These are phyloP conservation scores for Atopsyche davidsoni DNA, from an alignment of 1,140 invertebrate species.

Conservation along the genomic window DNA sequence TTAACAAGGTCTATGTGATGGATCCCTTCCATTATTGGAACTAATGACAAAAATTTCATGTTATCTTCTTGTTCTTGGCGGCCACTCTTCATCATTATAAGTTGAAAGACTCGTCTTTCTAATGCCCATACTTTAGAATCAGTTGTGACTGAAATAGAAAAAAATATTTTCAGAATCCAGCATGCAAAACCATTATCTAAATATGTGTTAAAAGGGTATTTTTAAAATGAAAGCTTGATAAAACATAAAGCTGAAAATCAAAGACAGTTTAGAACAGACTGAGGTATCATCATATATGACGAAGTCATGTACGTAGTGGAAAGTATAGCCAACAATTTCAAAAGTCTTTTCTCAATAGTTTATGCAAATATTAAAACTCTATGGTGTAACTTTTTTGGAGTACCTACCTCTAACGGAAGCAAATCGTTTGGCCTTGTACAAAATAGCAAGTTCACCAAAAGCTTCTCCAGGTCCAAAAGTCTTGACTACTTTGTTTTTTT, in stretches of 20 bases:
- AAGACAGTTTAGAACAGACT: too few species aligned
- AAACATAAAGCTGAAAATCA: too few species aligned
- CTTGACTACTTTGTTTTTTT: conserved; percentile 68
- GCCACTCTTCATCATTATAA: conserved; percentile 79
- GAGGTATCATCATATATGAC: too few species aligned
- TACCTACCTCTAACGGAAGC: conserved; percentile 72
- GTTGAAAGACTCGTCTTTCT: conserved; percentile 78
- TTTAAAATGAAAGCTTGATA: conserved; percentile 11
- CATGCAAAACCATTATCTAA: background rate
- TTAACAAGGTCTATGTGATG: conserved; percentile 75
- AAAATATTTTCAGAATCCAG: conserved; percentile 6
- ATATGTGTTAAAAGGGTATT: background rate
- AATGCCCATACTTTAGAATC: conserved; percentile 82
- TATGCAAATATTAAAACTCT: too few species aligned
- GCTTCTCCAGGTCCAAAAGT: conserved; percentile 78
- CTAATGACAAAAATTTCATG: conserved; percentile 76
- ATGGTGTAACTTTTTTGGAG: too few species aligned
- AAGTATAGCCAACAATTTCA: too few species aligned
- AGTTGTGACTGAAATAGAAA: conserved; percentile 65
- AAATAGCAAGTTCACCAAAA: conserved; percentile 88
- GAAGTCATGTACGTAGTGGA: too few species aligned
- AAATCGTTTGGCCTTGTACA: conserved; percentile 88
- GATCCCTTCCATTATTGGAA: conserved; percentile 76
- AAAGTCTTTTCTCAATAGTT: too few species aligned
- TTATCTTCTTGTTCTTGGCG: conserved; percentile 76